Evolutionary conservation across 2,113 vertebrate genomes (phyloP).

Genomic region (Lampris megalopsis): DNA sequence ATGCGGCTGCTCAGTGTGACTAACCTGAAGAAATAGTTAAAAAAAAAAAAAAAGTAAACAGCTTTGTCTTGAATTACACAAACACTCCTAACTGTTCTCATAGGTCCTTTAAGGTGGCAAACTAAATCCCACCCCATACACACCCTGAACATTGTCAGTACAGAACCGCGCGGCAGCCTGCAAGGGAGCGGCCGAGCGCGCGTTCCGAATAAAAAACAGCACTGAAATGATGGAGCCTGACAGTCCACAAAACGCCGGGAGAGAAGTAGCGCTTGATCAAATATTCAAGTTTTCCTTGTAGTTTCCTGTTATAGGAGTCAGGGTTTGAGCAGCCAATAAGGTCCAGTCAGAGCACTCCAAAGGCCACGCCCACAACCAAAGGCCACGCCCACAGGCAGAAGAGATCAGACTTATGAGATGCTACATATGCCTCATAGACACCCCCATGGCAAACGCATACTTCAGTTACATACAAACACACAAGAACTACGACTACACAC

Average conservation of each 20-base stretch:
- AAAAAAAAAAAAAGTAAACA: constrained; percentile 26
- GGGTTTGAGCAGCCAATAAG: neutral
- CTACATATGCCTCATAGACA: constrained; percentile 19
- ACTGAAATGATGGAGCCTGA: constrained; percentile 1
- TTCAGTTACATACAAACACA: constrained; percentile 1
- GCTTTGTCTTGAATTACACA: constrained; percentile 18
- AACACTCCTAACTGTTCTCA: constrained; percentile 23
- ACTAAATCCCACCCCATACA: neutral
- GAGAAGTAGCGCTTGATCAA: constrained; percentile 42
- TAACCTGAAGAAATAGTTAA: constrained; percentile 14
- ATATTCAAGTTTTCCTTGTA: constrained; percentile 65
- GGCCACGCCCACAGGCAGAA: constrained; percentile 8
- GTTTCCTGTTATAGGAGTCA: constrained; percentile 16
- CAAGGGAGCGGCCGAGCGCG: neutral
- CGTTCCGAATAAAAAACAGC: constrained; percentile 3
- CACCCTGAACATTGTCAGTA: constrained; percentile 20
- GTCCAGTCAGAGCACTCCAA: neutral
- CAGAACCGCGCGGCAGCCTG: neutral
- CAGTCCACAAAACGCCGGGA: constrained; percentile 18
- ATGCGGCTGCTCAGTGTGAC: constrained; percentile 39
- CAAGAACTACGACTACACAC: neutral
- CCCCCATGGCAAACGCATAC: neutral
- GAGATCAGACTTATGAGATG: constrained; percentile 8
- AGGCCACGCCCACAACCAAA: neutral
- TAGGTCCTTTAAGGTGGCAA: constrained; percentile 41